Base-by-base conservation (phyloP, 2,113 vertebrate genomes). In the Balaeniceps rex region DNA sequence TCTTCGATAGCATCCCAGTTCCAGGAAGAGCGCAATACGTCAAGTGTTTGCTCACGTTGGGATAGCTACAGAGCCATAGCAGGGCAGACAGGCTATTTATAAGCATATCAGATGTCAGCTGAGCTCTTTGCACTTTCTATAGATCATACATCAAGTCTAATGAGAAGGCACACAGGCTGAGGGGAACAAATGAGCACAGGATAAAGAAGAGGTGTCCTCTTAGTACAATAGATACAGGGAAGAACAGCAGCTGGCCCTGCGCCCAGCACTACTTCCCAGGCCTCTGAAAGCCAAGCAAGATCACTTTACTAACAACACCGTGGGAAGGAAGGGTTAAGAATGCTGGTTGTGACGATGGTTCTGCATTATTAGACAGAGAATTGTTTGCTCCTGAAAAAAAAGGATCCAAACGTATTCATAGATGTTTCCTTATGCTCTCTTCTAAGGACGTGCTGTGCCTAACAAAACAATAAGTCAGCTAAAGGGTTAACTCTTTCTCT, bases 31-130 rank as follows among this genome's bases (percentile, higher is more conserved):
- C 1, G n/a, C 38, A 74, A 54, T 33, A 86, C 33, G 12, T 46
- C 1, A 4, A 72, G 68, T 52, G 91, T 81, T 87, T 57, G 42
- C 71, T 94, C 71, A 13, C 4, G 2, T 23, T 70, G 19, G 71
- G 83, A 76, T n/a, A 74, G 95, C 83, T 93, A 52, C 83, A 86
- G 94, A 65, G 31, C 44, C 2, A 1, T 12, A 87, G 72, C 80
- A 83, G 96, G 71, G 91, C 94, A 95, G 83, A 42, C 70, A 31
- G 64, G 87, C 91, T 96, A 95, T 96, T 96, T 95, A 96, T 92
- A 97, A 94, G 61, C 57, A 11, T 95, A 95, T 97, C 83, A 92
- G 81, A 84, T 95, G 68, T 95, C 96, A 89, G 64, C 85, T 76
- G 83, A 94, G 84, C 64, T 81, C 72, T 97, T 77, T 90, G 69